phyloP scores from a whole-genome alignment of 1,140 invertebrate species.

The Cardiocondyla obscurior region DNA sequence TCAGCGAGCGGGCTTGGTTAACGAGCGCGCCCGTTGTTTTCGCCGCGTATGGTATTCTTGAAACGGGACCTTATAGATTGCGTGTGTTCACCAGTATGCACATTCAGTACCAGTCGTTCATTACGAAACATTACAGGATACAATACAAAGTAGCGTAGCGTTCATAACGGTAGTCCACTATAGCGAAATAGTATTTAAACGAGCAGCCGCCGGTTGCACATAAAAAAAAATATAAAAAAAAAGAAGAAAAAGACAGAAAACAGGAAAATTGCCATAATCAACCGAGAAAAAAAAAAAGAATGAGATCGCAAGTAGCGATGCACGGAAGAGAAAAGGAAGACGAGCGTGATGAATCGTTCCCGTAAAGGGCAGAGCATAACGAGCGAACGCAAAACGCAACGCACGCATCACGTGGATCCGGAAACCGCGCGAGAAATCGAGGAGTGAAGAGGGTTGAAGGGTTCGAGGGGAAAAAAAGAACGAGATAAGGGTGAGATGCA shows the following conservation, averaged over 20 bases:
- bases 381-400: constrained; percentile 20
- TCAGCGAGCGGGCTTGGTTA: constrained; percentile 13
- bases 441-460: background rate
- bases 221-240: constrained; percentile 65
- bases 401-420: background rate
- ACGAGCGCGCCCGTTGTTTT: constrained; percentile 16
- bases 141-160: constrained; percentile 82
- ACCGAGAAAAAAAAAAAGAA: constrained; percentile 42
- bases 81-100: constrained; percentile 75
- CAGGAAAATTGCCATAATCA: constrained; percentile 54
- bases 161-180: constrained; percentile 81
- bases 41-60: constrained; percentile 61
- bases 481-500: constrained; percentile 25
- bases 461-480: background rate
- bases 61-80: constrained; percentile 72
- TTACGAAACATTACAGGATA: constrained; percentile 76
- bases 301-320: constrained; percentile 70
- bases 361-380: constrained; percentile 35
- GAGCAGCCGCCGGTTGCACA: constrained; percentile 58
- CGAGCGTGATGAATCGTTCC: constrained; percentile 59
- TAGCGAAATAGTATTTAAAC: constrained; percentile 82
- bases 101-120: constrained; percentile 75
- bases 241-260: constrained; percentile 57
- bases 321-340: constrained; percentile 25
- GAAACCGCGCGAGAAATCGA: constrained; percentile 26